Percentiles rank a stretch among this genome's conserved stretches.
Conservation (phyloP, 2,888 invertebrate species). For the Caenorhabditis panamensis region DNA sequence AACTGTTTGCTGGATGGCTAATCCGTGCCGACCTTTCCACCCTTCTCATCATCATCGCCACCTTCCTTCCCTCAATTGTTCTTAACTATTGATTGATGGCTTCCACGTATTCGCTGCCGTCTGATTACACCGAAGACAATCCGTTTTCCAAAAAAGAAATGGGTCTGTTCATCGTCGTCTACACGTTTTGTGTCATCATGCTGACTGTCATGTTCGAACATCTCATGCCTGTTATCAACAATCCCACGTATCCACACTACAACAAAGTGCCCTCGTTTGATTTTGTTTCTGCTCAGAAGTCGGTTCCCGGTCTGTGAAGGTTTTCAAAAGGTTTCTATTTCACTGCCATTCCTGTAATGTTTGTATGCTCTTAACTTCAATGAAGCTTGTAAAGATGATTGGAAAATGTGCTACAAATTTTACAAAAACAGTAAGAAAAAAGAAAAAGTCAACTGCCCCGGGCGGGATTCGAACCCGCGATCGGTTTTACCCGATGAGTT, state of each 20-base stretch:
- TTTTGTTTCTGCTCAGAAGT: constrained; percentile 14
- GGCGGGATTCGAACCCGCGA: constrained; percentile 46
- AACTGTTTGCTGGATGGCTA: constrained; percentile 21
- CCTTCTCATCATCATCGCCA: constrained; percentile 17
- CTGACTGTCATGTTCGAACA: constrained; percentile 70
- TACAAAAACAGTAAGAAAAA: neutral
- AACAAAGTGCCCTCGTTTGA: constrained; percentile 61
- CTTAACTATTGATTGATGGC: constrained; percentile 25
- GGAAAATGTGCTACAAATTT: too few relatives aligned
- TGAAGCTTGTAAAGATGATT: too few relatives aligned
- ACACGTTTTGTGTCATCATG: constrained; percentile 65
- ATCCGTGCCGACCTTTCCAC: constrained; percentile 10
- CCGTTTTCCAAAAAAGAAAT: constrained; percentile 64
- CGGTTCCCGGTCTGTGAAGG: neutral
- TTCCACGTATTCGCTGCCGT: constrained; percentile 64
- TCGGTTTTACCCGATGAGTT: constrained; percentile 25
- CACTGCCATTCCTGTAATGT: too few relatives aligned
- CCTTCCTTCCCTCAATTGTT: neutral
- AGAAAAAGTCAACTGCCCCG: constrained; percentile 9
- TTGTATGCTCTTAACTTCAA: too few relatives aligned
- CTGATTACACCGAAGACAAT: constrained; percentile 68
- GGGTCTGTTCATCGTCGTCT: constrained; percentile 58
- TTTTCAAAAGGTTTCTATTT: too few relatives aligned
- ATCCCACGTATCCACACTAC: constrained; percentile 75
- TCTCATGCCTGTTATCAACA: constrained; percentile 76